Base-by-base conservation (phyloP, 2,888 invertebrate species). In the Papilio elwesi region DNA sequence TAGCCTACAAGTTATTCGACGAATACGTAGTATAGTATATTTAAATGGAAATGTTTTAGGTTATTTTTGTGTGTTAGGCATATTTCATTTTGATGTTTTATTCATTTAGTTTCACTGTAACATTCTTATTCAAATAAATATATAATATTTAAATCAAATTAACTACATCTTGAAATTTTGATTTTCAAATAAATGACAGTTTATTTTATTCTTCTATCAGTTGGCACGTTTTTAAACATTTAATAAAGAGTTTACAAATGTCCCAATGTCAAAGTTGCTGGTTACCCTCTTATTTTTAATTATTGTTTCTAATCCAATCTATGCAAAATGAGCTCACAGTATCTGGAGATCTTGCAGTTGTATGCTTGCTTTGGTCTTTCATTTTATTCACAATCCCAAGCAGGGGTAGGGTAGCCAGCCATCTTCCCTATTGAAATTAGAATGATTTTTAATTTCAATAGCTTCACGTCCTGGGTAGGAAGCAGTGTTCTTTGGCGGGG, bases 141-240 rank as follows among this genome's bases (percentile, higher is more conserved):
- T 59, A 59, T n/a, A n/a, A n/a, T 43, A n/a, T n/a, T 43, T n/a
- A 43, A 59, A 38, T 57, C 26, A 26, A 36, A 47, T 55, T 13
- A 9, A 11, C 51, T 71, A 67, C 71, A 71, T 68, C 63, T 57
- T 65, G 48, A 15, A 57, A 70, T 57, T 70, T 68, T 53, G 36
- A 15, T 57, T 65, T 48, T 9, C 36, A 9, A 38, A 71, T 16
- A 66, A 59, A 59, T 49, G 66, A 66, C 66, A 71, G 38, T 47
- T 52, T 47, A 43, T 70, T 62, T 68, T 68, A 64, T 70, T 70
- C 64, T 48, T 70, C 70, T 70, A 36, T n/a, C 69, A 63, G 6
- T 7, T 26, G 13, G 12, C 12, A 9, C 13, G 47, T 26, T 49
- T 65, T 48, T 26, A 15, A 36, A 48, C 43, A 43, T n/a, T 11